These are phyloP conservation scores for Lasioglossum zephyrum DNA, from an alignment of 2,888 invertebrate genomes.

Conservation along the genomic window DNA sequence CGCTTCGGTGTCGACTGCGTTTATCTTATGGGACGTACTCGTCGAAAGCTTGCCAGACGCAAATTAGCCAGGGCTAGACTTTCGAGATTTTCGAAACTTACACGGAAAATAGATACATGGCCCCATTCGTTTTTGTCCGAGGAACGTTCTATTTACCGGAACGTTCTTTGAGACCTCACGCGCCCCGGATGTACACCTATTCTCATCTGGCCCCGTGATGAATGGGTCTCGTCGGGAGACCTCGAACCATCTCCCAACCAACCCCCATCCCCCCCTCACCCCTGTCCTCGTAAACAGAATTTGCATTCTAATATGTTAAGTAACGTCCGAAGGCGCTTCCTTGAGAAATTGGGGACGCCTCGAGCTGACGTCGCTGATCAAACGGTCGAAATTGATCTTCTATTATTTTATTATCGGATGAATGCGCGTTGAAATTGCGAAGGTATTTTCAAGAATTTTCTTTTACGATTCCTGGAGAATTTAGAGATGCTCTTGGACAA, in stretches of 20 bases:
- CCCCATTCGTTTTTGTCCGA: conserved; percentile 57
- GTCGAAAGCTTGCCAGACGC: conserved; percentile 52
- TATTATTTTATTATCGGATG: no score
- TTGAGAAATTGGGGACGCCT: conserved; percentile 41
- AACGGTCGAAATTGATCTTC: no score
- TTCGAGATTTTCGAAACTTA: conserved; percentile 62
- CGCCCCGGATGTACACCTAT: conserved; percentile 47
- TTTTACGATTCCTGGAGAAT: no score
- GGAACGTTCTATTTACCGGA: conserved; percentile 36
- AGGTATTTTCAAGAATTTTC: no score
- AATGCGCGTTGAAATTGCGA: no score
- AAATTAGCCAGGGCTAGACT: conserved; percentile 63
- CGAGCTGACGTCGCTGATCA: neutral
- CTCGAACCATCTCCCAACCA: conserved; percentile 43
- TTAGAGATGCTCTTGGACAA: neutral
- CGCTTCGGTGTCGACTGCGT: conserved; percentile 32
- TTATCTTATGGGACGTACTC: conserved; percentile 51
- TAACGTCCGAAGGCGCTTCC: conserved; percentile 53
- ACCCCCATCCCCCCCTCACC: neutral
- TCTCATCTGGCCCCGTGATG: conserved; percentile 59
- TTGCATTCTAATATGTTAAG: conserved; percentile 67
- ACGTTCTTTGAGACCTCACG: conserved; percentile 56
- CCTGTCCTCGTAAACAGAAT: conserved; percentile 62
- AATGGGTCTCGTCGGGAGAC: conserved; percentile 62
- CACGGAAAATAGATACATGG: conserved; percentile 27